Conservation (phyloP, 2,113 vertebrate genomes). For the Bubo blakistoni region DNA sequence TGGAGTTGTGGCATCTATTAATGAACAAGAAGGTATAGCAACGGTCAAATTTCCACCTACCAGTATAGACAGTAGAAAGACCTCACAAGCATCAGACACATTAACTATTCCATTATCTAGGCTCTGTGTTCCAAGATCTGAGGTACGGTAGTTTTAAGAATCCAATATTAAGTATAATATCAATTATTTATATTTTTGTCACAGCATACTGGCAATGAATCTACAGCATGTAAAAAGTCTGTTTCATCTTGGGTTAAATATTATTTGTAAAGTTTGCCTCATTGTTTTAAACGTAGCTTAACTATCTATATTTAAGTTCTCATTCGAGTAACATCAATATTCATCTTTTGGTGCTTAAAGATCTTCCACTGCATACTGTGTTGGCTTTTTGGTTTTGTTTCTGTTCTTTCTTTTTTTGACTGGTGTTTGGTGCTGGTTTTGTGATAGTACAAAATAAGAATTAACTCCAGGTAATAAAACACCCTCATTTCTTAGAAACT, state of each 20-base stretch:
- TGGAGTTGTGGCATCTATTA: slow-evolving; percentile 94
- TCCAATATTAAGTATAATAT: slow-evolving; percentile 15
- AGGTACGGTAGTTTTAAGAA: slow-evolving; percentile 78
- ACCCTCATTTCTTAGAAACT: slow-evolving; percentile 75
- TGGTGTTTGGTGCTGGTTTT: slow-evolving; percentile 34
- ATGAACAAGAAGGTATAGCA: slow-evolving; percentile 97
- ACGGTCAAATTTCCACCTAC: slow-evolving; percentile 90
- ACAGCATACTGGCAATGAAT: not conserved
- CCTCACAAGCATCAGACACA: slow-evolving; percentile 92
- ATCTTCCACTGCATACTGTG: not conserved
- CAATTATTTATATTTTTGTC: not conserved
- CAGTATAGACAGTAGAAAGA: slow-evolving; percentile 86
- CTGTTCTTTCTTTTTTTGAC: not conserved
- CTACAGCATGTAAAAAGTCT: not conserved
- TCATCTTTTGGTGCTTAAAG: not conserved
- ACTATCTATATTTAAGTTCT: slow-evolving; percentile 2
- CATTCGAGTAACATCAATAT: not conserved
- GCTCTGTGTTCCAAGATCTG: slow-evolving; percentile 93
- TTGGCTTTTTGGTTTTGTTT: not conserved
- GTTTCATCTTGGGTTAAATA: not conserved
- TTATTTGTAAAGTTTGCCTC: not conserved
- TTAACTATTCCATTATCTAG: slow-evolving; percentile 95
- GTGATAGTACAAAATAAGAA: slow-evolving; percentile 51
- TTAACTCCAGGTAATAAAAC: slow-evolving; percentile 72
- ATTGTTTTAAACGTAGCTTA: not conserved